These are phyloP conservation scores for Zelleria hepariella DNA, from an alignment of 2,888 invertebrate genomes.

Conservation along the genomic window DNA sequence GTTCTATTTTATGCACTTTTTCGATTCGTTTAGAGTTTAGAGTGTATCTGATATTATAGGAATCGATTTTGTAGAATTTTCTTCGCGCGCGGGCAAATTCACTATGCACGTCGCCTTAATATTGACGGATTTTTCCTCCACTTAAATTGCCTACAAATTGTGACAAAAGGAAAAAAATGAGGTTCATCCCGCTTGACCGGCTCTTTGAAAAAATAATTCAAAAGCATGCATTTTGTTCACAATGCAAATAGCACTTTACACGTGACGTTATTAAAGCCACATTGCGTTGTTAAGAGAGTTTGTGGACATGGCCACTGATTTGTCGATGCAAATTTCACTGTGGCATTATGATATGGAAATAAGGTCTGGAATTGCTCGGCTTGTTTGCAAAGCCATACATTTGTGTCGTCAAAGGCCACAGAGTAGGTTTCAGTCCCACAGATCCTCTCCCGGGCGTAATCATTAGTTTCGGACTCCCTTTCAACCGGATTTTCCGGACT, in stretches of 20 bases:
- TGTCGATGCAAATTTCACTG: background rate
- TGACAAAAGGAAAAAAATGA: background rate
- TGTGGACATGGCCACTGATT: background rate
- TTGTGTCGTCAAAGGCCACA: background rate
- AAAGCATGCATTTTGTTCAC: background rate
- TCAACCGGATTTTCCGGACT: slow-evolving; percentile 13
- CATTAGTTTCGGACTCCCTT: slow-evolving; percentile 32
- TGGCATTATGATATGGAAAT: background rate
- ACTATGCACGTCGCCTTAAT: no score
- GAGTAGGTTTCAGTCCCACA: background rate
- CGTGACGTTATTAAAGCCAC: background rate
- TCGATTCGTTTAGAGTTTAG: no score
- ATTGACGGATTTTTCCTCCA: no score
- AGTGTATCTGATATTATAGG: no score
- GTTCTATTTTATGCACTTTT: no score
- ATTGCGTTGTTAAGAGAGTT: background rate
- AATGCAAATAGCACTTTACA: background rate
- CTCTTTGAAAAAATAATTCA: background rate
- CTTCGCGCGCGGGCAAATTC: no score
- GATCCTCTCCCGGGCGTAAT: slow-evolving; percentile 12
- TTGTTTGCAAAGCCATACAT: background rate
- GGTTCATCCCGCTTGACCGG: background rate
- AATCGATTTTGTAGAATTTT: no score
- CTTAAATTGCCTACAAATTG: no score
- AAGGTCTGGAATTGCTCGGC: background rate